Conservation (phyloP, 2,888 invertebrate genomes). For the Drosophila peninsularis region DNA sequence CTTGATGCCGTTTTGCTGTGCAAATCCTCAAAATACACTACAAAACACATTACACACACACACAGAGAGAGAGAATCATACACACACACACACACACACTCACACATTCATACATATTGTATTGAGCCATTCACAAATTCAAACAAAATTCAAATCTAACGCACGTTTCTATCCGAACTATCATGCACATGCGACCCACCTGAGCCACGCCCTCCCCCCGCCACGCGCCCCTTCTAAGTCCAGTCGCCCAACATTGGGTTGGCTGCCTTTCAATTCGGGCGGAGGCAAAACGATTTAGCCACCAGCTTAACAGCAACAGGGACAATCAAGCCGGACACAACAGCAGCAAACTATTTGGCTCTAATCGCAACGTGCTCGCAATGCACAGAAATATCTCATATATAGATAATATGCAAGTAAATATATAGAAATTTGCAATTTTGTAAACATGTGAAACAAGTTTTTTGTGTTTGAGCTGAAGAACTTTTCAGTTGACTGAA, state of each 20-base stretch:
- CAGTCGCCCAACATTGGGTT: constrained; percentile 15
- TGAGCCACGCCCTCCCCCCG: background rate
- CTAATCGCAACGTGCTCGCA: constrained; percentile 3
- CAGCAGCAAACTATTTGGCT: background rate
- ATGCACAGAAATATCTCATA: constrained; percentile 5
- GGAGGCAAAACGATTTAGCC: constrained; percentile 36
- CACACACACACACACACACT: constrained; percentile 5
- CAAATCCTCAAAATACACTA: constrained; percentile 80
- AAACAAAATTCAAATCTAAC: constrained; percentile 74
- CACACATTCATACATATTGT: constrained; percentile 16
- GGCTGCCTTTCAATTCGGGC: constrained; percentile 5
- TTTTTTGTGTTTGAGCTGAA: background rate
- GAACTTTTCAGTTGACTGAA: background rate
- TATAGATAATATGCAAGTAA: background rate
- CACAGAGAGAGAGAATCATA: background rate
- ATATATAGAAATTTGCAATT: background rate
- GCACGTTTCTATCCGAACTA: constrained; percentile 49
- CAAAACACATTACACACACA: constrained; percentile 60
- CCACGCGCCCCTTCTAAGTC: background rate
- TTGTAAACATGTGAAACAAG: background rate
- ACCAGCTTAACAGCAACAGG: constrained; percentile 43
- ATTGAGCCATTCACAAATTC: constrained; percentile 62
- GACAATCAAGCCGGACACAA: constrained; percentile 20
- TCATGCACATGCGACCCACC: constrained; percentile 23
- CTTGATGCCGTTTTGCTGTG: constrained; percentile 69